phyloP scores from a whole-genome alignment of 2,888 invertebrate genomes.

The Athrips mouffetella region DNA sequence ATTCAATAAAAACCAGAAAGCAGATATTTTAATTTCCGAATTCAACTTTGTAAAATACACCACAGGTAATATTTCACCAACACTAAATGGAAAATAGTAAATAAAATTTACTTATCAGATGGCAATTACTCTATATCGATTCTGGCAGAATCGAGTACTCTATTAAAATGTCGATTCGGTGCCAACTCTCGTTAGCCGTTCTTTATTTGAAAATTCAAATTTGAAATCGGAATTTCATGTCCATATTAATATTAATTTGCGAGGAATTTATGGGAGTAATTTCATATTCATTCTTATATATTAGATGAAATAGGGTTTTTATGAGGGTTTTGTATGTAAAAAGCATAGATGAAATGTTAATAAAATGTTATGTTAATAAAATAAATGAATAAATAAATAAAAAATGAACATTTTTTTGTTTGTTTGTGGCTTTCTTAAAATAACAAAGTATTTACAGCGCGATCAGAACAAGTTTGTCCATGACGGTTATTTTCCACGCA shows the following conservation, averaged over 20 bases:
- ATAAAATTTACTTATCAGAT: slow-evolving; percentile 13
- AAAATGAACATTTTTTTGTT: too few relatives aligned
- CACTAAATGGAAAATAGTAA: slow-evolving; percentile 1
- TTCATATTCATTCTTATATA: slow-evolving; percentile 3
- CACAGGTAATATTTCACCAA: too few relatives aligned
- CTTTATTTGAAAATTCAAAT: slow-evolving; percentile 18
- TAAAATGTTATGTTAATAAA: not conserved
- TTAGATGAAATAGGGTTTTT: not conserved
- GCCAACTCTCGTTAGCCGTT: slow-evolving; percentile 23
- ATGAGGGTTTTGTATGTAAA: not conserved
- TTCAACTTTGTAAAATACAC: too few relatives aligned
- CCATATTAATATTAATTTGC: slow-evolving; percentile 14
- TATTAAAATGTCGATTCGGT: slow-evolving; percentile 26
- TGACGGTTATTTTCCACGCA: too few relatives aligned
- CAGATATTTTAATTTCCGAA: too few relatives aligned
- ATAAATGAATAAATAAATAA: too few relatives aligned
- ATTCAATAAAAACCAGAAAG: too few relatives aligned
- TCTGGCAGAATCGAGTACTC: slow-evolving; percentile 23
- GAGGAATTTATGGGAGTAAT: slow-evolving; percentile 1
- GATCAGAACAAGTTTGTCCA: too few relatives aligned
- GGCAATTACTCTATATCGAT: slow-evolving; percentile 24
- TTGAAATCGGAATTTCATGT: slow-evolving; percentile 14
- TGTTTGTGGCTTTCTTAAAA: too few relatives aligned
- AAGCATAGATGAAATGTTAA: not conserved
- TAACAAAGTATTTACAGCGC: too few relatives aligned